A percentile compares a stretch with the other conserved stretches of the same genome.
Conservation (phyloP, 2,113 vertebrate genomes). For the Equus quagga region DNA sequence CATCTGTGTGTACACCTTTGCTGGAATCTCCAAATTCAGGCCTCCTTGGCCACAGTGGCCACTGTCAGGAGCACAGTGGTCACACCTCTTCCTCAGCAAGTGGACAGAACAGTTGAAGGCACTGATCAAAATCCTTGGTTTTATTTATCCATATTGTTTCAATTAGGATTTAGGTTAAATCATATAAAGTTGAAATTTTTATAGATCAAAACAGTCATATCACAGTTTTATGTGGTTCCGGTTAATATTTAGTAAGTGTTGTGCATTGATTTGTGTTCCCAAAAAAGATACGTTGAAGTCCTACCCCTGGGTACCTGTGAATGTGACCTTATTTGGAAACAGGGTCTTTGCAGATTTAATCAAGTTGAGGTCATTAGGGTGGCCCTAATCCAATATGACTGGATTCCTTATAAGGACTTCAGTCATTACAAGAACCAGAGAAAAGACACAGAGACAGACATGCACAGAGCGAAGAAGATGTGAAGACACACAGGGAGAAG, state of each 20-base stretch:
- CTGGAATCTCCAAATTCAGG: background rate
- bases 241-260: background rate
- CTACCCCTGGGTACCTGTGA: background rate
- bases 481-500: background rate
- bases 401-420: background rate
- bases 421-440: background rate
- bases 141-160: background rate
- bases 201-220: background rate
- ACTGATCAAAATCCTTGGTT: background rate
- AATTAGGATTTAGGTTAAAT: background rate
- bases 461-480: background rate
- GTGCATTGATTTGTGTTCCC: background rate
- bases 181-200: background rate
- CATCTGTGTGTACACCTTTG: background rate
- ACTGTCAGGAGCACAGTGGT: background rate
- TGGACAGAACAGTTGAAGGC: background rate
- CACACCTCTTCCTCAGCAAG: background rate
- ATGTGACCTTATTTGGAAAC: background rate
- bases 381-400: background rate
- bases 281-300: background rate
- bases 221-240: background rate
- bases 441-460: background rate
- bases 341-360: background rate
- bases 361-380: background rate
- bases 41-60: rapidly evolving